Evolutionary conservation across 2,797 vertebrate genomes (phyloP), one percentile per base, ranked within the genome.

Genomic region (Sciaenops ocellatus): DNA sequence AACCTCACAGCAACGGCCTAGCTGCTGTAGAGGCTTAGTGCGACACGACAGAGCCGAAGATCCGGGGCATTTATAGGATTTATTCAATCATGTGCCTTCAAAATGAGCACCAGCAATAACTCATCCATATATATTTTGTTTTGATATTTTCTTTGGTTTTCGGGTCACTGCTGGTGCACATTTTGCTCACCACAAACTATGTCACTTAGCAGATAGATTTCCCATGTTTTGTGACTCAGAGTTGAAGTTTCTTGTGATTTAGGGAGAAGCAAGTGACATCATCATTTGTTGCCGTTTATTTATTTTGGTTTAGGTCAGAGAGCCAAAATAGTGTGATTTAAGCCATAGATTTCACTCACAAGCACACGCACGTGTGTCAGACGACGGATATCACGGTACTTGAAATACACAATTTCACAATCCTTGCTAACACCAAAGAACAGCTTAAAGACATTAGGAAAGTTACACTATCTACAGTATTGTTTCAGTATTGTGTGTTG

Each of bases 381-480:
- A 51, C 73, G 71, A 64, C 6, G 16, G 68, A 70, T 69, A 73
- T 85, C 79, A 83, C 67, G 6, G 75, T 92, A 93, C 92, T 93
- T 93, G 92, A 93, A 94, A 86, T 54, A 74, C 62, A 13, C 10
- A 20, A 66, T 73, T n/a, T n/a, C 71, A 78, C 67, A 75, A 79
- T 85, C 57, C 20, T 75, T 13, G 85, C 85, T 85, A 59, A 89
- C 80, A 90, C 93, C 92, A 94, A 94, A 95, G 92, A 94, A 80
- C 71, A 78, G 54, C 56, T 70, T 42, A 52, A 73, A 64, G 46
- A 71, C 63, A 55, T 41, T 62, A 71, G 59, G 30, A 81, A 76
- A 16, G 67, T 54, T 80, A 30, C 1, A 64, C 28, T 64, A 55
- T 59, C 15, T 76, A 55, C 62, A 69, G 70, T 83, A 30, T 82